phyloP scores from a whole-genome alignment of 64 coral and sea anemone species.

The Montipora cactus region DNA sequence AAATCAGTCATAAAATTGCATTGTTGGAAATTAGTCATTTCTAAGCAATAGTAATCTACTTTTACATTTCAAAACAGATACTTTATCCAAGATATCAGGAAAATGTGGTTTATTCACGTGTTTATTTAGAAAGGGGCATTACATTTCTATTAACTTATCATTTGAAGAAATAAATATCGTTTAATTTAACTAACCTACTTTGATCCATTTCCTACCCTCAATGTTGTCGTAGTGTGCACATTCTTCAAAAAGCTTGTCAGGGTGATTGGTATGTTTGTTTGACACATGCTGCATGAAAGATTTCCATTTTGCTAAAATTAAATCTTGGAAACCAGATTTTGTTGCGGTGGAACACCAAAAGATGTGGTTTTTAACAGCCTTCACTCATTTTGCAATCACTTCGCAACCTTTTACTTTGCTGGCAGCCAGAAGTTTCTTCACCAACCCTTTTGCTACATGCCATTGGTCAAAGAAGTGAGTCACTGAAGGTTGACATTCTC shows the following conservation, averaged over 20 bases:
- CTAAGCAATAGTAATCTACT: too few relatives aligned
- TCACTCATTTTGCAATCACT: constrained; percentile 17
- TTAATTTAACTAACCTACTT: neutral
- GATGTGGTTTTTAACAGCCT: constrained; percentile 45
- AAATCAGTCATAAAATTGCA: neutral
- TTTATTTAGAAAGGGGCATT: neutral
- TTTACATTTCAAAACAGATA: too few relatives aligned
- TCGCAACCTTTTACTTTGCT: constrained; percentile 39
- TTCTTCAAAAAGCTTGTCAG: too few relatives aligned
- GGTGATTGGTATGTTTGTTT: too few relatives aligned
- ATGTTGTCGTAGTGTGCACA: neutral
- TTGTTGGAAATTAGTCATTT: too few relatives aligned
- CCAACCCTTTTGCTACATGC: neutral
- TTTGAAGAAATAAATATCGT: neutral
- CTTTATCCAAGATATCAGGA: neutral
- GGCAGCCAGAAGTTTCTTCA: constrained; percentile 30
- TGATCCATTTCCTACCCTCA: neutral
- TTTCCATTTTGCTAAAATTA: constrained; percentile 47
- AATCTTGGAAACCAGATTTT: constrained; percentile 4
- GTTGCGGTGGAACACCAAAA: constrained; percentile 47
- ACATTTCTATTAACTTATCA: neutral
- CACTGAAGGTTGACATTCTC: too few relatives aligned
- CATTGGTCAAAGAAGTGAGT: too few relatives aligned
- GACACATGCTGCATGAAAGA: neutral
- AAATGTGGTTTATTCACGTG: neutral